Evolutionary conservation across 1,140 invertebrate species (phyloP), one percentile per base, ranked within the genome.

Genomic region (Callitettix versicolor): DNA sequence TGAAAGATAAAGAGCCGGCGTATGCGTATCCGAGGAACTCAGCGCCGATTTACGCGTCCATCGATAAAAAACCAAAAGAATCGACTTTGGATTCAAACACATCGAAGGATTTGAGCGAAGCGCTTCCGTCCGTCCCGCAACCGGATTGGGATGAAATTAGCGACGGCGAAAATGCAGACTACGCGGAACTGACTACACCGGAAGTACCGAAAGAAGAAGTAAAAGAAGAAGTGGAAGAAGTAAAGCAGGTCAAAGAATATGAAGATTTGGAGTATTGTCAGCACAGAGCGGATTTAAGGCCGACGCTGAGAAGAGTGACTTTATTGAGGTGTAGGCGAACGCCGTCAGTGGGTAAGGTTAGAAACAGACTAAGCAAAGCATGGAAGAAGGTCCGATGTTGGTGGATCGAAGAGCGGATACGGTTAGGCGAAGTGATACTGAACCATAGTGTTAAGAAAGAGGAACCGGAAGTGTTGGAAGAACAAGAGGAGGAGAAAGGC

Each of bases 351-450:
- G 34, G 36, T n/a, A 30, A 33, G n/a, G 46, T 55, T 14, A 44
- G 46, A 33, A 46, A 30, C 22, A 55, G 41, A 49, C 21, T 55
- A 18, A 44, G 54, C 3, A 44, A 34, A 11, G 54, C 54, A 12
- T 55, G 54, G 54, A 55, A 46, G 20, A 41, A 44, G 15, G 54
- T 55, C 4, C 42, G 43, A 30, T 34, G 42, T 18, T 55, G 54
- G 54, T 55, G 54, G 54, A 15, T 55, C 20, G 54, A 55, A n/a
- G 54, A 55, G 34, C 15, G 54, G 5, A 38, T 55, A 11, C n/a
- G 54, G 1, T 40, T 55, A 14, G 46, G 46, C 17, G 54, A 55
- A 20, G 54, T 55, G 34, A 49, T 55, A 15, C 36, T 55, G 30
- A 55, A 55, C 38, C 43, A 48, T 44, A 14, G 46, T 55, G 9